Evolutionary conservation across 2,888 invertebrate genomes (phyloP), one percentile per base, ranked within the genome.

Genomic region (Volucella zonaria): DNA sequence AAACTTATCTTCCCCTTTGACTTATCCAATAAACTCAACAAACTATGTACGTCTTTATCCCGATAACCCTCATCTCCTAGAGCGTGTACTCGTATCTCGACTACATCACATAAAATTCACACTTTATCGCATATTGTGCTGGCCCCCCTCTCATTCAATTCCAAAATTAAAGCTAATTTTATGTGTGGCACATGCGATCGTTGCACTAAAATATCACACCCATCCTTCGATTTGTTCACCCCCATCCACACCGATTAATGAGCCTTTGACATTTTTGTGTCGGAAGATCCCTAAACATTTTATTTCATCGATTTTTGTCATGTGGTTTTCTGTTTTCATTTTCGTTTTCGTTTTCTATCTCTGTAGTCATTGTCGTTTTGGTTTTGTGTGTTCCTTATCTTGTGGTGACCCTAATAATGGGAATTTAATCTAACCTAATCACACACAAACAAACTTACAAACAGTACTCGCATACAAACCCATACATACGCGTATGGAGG

Each of bases 391-490:
- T 14, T 12, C 14, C 67, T 78, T 58, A 73, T 75, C 74, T 66
- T 79, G 73, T 66, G 75, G 71, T 80, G 80, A 81, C 81, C 85
- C 81, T 59, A 85, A 77, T 73, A 85, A 81, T 85, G 81, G 62
- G 77, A 68, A 80, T 77, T 81, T 85, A 85, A 81, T 85, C 76
- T 64, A 85, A 58, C 83, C 71, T 58, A 78, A 64, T 78, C 71
- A 58, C 71, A 61, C 54, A 49, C 18, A 15, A 43, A 31, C 75
- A 68, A 49, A 45, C 56, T 18, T 4, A 31, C 31, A 6, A 31
- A 31, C 18, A 23, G 2, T 56, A 78, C 49, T 78, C 71, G 49
- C 71, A 61, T 49, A 49, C 38, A 15, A 43, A 31, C 75, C 56
- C 68, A 51, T 51, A 61, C 18, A 45, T 23, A n/a, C n/a, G n/a